Evolutionary conservation across 2,797 vertebrate species (phyloP), one percentile per base, ranked within the genome.

Genomic region (Thamnophis elegans): DNA sequence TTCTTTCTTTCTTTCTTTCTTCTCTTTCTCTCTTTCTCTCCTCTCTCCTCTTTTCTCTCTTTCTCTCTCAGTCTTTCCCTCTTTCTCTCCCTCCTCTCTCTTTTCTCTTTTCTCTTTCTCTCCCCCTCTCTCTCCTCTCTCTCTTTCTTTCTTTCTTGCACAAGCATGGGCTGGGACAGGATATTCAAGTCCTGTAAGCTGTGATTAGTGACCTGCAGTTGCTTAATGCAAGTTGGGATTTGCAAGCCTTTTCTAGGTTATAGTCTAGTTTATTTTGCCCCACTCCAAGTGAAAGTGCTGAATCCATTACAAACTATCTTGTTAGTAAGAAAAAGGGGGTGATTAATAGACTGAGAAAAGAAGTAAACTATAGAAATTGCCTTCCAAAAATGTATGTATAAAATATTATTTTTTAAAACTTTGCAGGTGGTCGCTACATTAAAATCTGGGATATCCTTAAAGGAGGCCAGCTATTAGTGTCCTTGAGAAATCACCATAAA

Each of bases 371-470:
- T 51, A 28, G 18, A 32, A 20, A 68, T 53, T 68, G 47, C 5
- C 28, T 82, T 82, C 47, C 47, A 25, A 47, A 86, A 87, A 87
- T 36, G 20, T 87, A 0, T 93, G 47, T 0, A 0, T 47, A 5
- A 59, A 3, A 25, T 68, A 1, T 5, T 92, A 42, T 0, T 92
- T 32, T 94, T 1, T 92, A 93, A 82, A 82, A 82, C 95, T 87
- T 95, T 88, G 11, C 94, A 99, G 99, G 99, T 54, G 99, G 99
- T 1, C 98, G 99, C 1, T 98, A 98, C 36, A 98, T 99, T 91
- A 99, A 99, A 97, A 98, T 99, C 65, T 99, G 99, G 99, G 99
- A 99, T 96, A 95, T 99, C 91, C 96, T 99, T 0, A 99, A 99
- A 98, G 98, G 99, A 2, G 99, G 99, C 36, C 99, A 99, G 62